A percentile compares a stretch with the other conserved stretches of the same genome.
Conservation (phyloP, 2,888 invertebrate species). For the Zeuzera pyrina region DNA sequence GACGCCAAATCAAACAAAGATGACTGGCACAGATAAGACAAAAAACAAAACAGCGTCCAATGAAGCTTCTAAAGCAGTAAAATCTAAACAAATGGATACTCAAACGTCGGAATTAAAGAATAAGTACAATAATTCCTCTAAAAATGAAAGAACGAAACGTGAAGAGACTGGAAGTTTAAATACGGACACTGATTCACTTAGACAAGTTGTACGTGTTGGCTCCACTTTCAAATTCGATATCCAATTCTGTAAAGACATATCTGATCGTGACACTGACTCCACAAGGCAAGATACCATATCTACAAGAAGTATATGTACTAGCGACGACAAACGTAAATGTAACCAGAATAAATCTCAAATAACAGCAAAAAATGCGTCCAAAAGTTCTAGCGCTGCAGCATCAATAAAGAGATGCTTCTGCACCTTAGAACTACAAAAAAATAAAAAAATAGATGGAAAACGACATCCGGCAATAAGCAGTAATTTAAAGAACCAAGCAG, state of each 20-base stretch:
- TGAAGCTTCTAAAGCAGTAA: too few relatives aligned
- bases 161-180: too few relatives aligned
- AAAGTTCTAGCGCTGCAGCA: conserved; percentile 14
- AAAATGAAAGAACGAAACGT: too few relatives aligned
- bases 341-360: too few relatives aligned
- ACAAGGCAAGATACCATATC: not conserved
- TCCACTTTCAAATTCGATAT: conserved; percentile 20
- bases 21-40: too few relatives aligned
- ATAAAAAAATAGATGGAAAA: conserved; percentile 7
- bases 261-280: not conserved
- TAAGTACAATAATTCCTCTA: too few relatives aligned
- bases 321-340: not conserved
- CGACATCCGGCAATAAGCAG: conserved; percentile 1
- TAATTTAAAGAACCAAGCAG: conserved; percentile 21
- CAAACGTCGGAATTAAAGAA: too few relatives aligned
- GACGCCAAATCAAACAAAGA: too few relatives aligned
- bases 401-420: conserved; percentile 26
- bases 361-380: conserved; percentile 15
- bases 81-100: too few relatives aligned
- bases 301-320: not conserved
- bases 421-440: conserved; percentile 24
- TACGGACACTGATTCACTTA: too few relatives aligned
- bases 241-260: conserved; percentile 19
- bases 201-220: conserved; percentile 17
- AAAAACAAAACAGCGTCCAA: too few relatives aligned